A percentile compares a stretch with the other conserved stretches of the same genome.
Evolutionary conservation across 2,888 invertebrate genomes (phyloP).

Genomic region (Listrodromus nycthemerus): DNA sequence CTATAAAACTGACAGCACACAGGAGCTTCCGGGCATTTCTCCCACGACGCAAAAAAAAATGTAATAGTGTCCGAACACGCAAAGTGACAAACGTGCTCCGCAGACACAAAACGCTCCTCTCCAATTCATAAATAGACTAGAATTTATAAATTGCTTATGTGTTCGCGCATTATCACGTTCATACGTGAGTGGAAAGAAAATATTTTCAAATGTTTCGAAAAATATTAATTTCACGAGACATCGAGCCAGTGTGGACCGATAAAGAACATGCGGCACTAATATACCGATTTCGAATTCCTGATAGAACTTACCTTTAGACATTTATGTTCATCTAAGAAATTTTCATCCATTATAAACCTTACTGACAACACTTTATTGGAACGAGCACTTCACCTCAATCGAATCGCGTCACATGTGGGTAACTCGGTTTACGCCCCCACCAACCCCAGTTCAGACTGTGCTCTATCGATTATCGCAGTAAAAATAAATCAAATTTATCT

Average conservation of each 20-base stretch:
- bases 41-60: not conserved
- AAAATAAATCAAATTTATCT: slow-evolving; percentile 8
- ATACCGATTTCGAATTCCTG: not conserved
- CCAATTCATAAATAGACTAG: not conserved
- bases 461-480: not conserved
- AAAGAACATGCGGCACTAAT: not conserved
- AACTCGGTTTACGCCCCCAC: not conserved
- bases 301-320: not conserved
- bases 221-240: too few relatives aligned
- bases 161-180: not conserved
- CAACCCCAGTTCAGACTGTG: not conserved
- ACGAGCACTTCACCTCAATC: not conserved
- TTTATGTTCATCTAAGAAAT: too few relatives aligned
- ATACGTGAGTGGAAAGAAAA: not conserved
- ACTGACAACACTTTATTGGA: not conserved
- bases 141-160: not conserved
- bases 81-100: not conserved
- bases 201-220: not conserved
- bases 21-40: not conserved
- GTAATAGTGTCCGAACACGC: slow-evolving; percentile 2
- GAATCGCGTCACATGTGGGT: not conserved
- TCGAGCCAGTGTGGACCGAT: not conserved
- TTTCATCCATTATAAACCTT: not conserved
- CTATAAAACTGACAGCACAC: not conserved
- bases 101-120: not conserved